A percentile compares a stretch with the other conserved stretches of the same genome.
Conservation (phyloP, 1,140 invertebrate genomes). For the Epicauta chinensis region DNA sequence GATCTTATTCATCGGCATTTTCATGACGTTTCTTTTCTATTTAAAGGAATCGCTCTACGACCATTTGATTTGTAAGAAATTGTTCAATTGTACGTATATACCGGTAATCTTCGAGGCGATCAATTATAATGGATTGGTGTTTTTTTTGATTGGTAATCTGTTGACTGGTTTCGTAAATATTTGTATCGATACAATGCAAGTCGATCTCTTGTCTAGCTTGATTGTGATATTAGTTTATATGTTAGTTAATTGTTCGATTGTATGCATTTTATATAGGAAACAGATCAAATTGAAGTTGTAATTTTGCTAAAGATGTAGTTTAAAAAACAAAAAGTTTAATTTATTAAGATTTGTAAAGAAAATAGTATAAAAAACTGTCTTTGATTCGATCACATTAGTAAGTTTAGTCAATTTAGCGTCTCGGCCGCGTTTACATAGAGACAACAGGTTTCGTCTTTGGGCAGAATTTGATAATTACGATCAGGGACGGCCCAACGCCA, state of each 20-base stretch:
- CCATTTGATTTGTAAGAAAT: slow-evolving; percentile 31
- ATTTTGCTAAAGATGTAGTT: not conserved
- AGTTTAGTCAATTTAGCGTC: not conserved
- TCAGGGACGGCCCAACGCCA: too few relatives aligned
- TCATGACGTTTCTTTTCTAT: slow-evolving; percentile 49
- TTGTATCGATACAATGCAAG: slow-evolving; percentile 53
- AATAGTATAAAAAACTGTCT: slow-evolving; percentile 7
- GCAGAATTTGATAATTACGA: too few relatives aligned
- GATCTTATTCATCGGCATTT: slow-evolving; percentile 56
- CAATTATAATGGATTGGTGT: slow-evolving; percentile 69
- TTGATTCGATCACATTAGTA: not conserved
- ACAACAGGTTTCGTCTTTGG: too few relatives aligned
- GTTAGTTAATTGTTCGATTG: slow-evolving; percentile 23
- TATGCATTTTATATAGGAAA: slow-evolving; percentile 19
- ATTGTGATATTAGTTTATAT: slow-evolving; percentile 21
- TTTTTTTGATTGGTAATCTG: slow-evolving; percentile 73
- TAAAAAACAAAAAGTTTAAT: too few relatives aligned
- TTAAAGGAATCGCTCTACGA: slow-evolving; percentile 48
- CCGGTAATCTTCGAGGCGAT: slow-evolving; percentile 58
- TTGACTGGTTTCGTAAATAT: slow-evolving; percentile 75
- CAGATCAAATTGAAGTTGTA: slow-evolving; percentile 12
- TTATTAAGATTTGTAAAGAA: not conserved
- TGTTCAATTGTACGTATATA: slow-evolving; percentile 29
- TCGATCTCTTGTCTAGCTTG: slow-evolving; percentile 45
- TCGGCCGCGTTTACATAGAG: too few relatives aligned